A percentile compares a stretch with the other conserved stretches of the same genome.
These are phyloP conservation scores for Stichopus horrens DNA, from an alignment of 53 echinoderm and acorn worm species.

Conservation along the genomic window DNA sequence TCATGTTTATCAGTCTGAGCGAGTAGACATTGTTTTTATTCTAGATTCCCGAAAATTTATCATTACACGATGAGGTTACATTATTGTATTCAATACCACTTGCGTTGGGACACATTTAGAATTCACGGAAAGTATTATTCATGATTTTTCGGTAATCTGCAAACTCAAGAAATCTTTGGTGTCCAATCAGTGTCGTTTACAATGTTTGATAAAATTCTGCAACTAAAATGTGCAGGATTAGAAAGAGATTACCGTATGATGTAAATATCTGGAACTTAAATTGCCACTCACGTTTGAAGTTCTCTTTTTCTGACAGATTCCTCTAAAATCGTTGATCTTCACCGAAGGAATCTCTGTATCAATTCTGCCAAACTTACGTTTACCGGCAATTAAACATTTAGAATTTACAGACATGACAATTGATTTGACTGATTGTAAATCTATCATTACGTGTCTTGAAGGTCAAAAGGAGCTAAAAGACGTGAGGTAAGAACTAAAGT, in stretches of 20 bases:
- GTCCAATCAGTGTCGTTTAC: neutral
- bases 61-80: too few relatives aligned
- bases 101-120: too few relatives aligned
- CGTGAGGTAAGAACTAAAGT: neutral
- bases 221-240: too few relatives aligned
- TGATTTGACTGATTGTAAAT: neutral
- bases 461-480: neutral
- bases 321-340: neutral
- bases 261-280: too few relatives aligned
- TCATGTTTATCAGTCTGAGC: too few relatives aligned
- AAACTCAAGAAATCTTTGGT: neutral
- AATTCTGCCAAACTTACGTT: neutral
- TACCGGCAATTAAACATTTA: neutral
- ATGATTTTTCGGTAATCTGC: too few relatives aligned
- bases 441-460: neutral
- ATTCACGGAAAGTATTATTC: too few relatives aligned
- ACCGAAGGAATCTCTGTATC: neutral
- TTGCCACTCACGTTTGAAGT: too few relatives aligned
- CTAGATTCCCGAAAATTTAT: too few relatives aligned
- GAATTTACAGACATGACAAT: neutral
- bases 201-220: neutral
- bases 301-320: neutral
- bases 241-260: too few relatives aligned
- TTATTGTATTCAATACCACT: too few relatives aligned
- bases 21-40: too few relatives aligned